Conservation (phyloP, 2,888 invertebrate genomes). For the Ectemnius lituratus region DNA sequence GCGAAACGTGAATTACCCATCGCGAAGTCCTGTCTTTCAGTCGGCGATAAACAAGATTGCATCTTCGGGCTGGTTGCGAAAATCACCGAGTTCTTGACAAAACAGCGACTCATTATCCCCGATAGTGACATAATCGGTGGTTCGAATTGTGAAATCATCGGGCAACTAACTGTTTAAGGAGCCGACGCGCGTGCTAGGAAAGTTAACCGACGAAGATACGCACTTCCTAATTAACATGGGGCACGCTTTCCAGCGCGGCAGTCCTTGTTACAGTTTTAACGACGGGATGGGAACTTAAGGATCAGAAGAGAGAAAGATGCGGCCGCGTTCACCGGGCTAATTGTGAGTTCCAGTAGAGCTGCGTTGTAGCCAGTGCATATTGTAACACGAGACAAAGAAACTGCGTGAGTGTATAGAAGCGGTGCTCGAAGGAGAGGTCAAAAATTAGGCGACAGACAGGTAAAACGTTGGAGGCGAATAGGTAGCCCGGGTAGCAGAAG, state of each 20-base stretch:
- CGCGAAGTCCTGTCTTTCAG: neutral
- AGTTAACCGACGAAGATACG: neutral
- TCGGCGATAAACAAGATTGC: neutral
- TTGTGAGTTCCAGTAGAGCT: no score
- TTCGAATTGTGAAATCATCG: neutral
- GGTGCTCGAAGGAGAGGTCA: constrained; percentile 44
- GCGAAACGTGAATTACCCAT: neutral
- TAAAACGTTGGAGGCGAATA: constrained; percentile 53
- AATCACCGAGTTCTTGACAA: neutral
- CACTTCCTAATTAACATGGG: constrained; percentile 3
- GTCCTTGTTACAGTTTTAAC: no score
- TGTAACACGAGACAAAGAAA: constrained; percentile 47
- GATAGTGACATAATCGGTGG: constrained; percentile 11
- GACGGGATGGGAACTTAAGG: neutral
- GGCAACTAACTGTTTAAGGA: no score
- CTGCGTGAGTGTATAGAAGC: neutral
- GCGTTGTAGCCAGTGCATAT: constrained; percentile 25
- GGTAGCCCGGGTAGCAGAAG: constrained; percentile 25
- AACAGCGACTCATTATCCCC: neutral
- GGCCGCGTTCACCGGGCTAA: constrained; percentile 17
- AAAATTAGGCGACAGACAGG: constrained; percentile 63
- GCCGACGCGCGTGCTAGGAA: no score
- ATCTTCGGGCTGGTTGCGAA: neutral
- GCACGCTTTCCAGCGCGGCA: neutral
- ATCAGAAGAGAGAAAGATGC: constrained; percentile 1